Evolutionary conservation across 2,888 invertebrate species (phyloP).

Genomic region (Teleogryllus oceanicus): DNA sequence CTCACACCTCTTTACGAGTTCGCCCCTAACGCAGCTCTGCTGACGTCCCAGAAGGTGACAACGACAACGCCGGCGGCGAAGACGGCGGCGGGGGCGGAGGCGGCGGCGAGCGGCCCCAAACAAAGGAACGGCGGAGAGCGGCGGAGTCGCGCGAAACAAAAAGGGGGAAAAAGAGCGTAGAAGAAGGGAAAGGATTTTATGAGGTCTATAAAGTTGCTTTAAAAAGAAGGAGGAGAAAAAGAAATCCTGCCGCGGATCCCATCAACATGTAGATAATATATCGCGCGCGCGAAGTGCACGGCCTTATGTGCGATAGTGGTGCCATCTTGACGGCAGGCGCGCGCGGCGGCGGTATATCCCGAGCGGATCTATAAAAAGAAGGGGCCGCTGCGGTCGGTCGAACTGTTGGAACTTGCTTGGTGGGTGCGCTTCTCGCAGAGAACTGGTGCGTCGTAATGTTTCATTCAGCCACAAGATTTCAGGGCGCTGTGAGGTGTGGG

Average conservation of each 20-base stretch:
- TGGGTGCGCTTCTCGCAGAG: too few relatives aligned
- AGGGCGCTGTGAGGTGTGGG: too few relatives aligned
- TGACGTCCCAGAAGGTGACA: too few relatives aligned
- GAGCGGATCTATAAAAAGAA: neutral
- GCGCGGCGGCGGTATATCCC: neutral
- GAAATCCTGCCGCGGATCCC: neutral
- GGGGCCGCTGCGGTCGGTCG: too few relatives aligned
- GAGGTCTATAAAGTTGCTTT: slow-evolving; percentile 9
- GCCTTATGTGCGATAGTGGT: neutral
- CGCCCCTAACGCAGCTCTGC: neutral
- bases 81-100: neutral
- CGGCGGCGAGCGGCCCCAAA: neutral
- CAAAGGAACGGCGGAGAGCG: neutral
- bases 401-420: too few relatives aligned
- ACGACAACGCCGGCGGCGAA: neutral
- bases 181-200: neutral
- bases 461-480: too few relatives aligned
- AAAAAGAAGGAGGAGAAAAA: slow-evolving; percentile 12
- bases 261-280: slow-evolving; percentile 18
- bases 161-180: neutral
- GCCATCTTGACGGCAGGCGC: neutral
- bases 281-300: slow-evolving; percentile 6
- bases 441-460: too few relatives aligned
- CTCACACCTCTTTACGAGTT: neutral
- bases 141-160: slow-evolving; percentile 18